Evolutionary conservation across 2,113 vertebrate genomes (phyloP).

Genomic region (Sapajus apella): DNA sequence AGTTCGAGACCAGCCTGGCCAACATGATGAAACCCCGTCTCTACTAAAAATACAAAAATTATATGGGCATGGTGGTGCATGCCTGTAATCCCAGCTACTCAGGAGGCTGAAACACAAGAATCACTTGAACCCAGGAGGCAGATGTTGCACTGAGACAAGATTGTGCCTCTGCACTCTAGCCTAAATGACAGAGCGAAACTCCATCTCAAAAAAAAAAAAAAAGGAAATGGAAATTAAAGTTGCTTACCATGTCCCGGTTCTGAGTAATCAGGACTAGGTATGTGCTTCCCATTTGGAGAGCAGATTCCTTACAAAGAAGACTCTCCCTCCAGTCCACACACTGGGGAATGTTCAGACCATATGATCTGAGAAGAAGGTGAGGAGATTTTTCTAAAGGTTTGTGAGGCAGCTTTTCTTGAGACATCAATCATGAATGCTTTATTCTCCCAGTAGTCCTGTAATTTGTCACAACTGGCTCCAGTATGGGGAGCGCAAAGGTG

Average conservation of each 20-base stretch:
- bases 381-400: slow-evolving; percentile 13
- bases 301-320: neutral
- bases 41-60: neutral
- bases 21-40: neutral
- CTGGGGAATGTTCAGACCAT: neutral
- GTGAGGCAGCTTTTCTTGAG: neutral
- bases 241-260: slow-evolving; percentile 4
- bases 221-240: slow-evolving; percentile 34
- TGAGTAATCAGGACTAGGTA: slow-evolving; percentile 47
- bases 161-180: neutral
- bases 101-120: neutral
- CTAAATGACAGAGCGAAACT: neutral
- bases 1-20: neutral
- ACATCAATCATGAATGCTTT: neutral
- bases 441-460: neutral
- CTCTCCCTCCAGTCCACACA: neutral
- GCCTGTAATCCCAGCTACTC: neutral
- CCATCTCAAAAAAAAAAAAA: neutral
- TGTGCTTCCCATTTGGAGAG: slow-evolving; percentile 37
- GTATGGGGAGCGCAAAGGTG: neutral
- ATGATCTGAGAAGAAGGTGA: neutral
- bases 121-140: neutral
- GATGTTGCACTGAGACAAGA: neutral
- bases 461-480: neutral
- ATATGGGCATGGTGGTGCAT: neutral